Evolutionary conservation across 2,888 invertebrate genomes (phyloP), one percentile per base, ranked within the genome.

Genomic region (Monoplex corrugatus): DNA sequence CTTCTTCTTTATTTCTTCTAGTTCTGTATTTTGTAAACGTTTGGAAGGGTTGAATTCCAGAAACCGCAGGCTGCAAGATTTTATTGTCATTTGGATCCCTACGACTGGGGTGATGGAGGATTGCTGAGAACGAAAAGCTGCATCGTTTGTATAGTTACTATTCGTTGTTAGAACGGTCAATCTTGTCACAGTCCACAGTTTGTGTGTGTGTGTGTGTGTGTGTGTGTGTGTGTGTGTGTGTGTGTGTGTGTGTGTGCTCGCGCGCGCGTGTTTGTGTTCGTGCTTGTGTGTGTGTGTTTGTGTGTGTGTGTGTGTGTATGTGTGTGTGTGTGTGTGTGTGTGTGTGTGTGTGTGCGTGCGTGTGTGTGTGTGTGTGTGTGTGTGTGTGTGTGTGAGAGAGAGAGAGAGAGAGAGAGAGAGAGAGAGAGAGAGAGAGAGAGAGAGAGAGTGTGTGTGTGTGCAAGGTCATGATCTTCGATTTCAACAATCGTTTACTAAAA

Each of bases 261-360:
- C 28, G 23, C 28, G 5, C 28, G 10, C 16, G 10, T 68, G 28
- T 23, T 0, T 10, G 6, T 68, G n/a, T 68, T 0, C n/a, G 63
- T 68, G 63, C n/a, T 23, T 68, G 63, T 68, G 63, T 68, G 35
- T 72, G 35, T 72, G 35, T 72, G 35, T 72, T 35, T 72, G 35
- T 72, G 35, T 68, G 23, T 68, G 5, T 68, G 10, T 50, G 10
- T 68, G 28, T 23, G 0, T 10, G 6, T 68, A 68, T 68, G 0
- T 68, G 63, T 68, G 63, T 68, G 63, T 68, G 63, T 68, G 63
- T 68, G 63, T 68, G 63, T 68, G 63, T 68, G 63, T 68, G 63
- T 68, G 63, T 68, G 63, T 68, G 63, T 68, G 63, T 68, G 35
- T 72, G 72, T 72, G 72, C 35, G 72, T 72, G 35, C 35, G 72